A percentile compares a stretch with the other conserved stretches of the same genome.
These are phyloP conservation scores for Formica selysi DNA, from an alignment of 1,140 invertebrate species.

Conservation along the genomic window DNA sequence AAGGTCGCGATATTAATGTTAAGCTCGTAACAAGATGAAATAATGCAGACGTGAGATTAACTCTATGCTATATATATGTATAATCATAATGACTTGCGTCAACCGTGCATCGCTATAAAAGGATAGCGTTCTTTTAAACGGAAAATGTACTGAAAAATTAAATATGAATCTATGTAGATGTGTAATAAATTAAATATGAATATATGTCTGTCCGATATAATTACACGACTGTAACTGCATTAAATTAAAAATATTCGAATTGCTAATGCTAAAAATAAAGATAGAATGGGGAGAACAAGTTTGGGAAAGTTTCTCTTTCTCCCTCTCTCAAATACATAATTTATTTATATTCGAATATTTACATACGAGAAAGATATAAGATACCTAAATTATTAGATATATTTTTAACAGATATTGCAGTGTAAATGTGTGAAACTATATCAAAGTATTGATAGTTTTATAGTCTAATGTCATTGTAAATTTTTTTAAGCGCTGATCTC, in stretches of 20 bases:
- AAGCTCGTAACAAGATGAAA: conserved; percentile 22
- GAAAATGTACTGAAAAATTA: not conserved
- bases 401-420: not conserved
- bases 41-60: not conserved
- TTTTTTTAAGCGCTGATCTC: conserved; percentile 27
- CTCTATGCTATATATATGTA: not conserved
- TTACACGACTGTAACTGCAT: not conserved
- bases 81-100: not conserved
- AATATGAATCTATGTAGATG: not conserved
- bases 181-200: not conserved
- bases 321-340: not conserved
- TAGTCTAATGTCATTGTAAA: conserved; percentile 42
- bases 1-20: conserved; percentile 54
- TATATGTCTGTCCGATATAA: not conserved
- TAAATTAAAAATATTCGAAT: conserved; percentile 25
- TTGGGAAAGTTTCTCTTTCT: not conserved
- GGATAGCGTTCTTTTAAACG: not conserved
- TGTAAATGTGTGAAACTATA: not conserved
- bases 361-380: not conserved
- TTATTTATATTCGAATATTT: not conserved
- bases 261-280: conserved; percentile 5
- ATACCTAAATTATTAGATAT: not conserved
- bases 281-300: not conserved
- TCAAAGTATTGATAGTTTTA: not conserved
- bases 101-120: not conserved